Percentiles rank a stretch among this genome's conserved stretches.
Evolutionary conservation across 2,113 vertebrate species (phyloP).

Genomic region (Seriola quinqueradiata): DNA sequence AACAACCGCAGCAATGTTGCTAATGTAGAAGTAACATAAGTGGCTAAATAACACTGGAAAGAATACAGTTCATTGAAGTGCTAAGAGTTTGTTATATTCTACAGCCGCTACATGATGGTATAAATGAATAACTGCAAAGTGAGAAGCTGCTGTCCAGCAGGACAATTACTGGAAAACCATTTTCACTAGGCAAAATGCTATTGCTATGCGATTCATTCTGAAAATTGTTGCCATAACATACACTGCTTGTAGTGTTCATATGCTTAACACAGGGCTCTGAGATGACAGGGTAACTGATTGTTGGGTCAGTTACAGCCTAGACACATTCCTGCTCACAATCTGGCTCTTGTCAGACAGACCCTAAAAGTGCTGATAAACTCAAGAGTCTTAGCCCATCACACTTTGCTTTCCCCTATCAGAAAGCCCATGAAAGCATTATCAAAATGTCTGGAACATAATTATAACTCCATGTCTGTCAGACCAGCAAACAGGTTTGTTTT

Average conservation of each 20-base stretch:
- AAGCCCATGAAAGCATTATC: constrained; percentile 27
- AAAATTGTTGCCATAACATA: background rate
- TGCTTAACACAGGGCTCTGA: constrained; percentile 47
- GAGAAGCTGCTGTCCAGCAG: background rate
- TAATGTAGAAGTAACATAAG: background rate
- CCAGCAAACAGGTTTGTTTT: background rate
- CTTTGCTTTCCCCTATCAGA: constrained; percentile 61
- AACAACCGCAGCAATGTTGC: too few relatives aligned
- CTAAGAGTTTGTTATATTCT: background rate
- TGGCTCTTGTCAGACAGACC: constrained; percentile 70
- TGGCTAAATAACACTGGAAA: background rate
- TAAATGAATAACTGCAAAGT: background rate
- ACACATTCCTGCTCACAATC: constrained; percentile 76
- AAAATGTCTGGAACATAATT: constrained; percentile 47
- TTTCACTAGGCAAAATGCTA: background rate
- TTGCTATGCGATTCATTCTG: constrained; percentile 4
- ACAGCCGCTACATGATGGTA: background rate
- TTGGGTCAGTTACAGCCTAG: constrained; percentile 42
- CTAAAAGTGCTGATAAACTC: constrained; percentile 68
- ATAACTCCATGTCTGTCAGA: constrained; percentile 26
- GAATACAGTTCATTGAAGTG: background rate
- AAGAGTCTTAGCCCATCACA: constrained; percentile 61
- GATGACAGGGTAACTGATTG: constrained; percentile 61
- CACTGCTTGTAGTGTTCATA: constrained; percentile 4
- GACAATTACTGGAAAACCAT: background rate